Conservation (phyloP, 2,888 invertebrate genomes). For the Lasioglossum villosulum region DNA sequence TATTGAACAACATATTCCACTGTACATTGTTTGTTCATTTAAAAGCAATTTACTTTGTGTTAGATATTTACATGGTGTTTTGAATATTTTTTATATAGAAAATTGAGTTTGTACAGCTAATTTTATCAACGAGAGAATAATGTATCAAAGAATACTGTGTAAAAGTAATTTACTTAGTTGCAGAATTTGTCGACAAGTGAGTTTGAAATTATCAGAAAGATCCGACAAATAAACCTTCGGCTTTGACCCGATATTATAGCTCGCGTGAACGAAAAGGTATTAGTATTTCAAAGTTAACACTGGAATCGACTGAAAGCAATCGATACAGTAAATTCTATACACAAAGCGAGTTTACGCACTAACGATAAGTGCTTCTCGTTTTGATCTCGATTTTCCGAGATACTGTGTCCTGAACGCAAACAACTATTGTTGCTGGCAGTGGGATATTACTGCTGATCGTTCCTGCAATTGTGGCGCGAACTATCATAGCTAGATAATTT, state of each 20-base stretch:
- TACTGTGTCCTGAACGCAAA: conserved; percentile 20
- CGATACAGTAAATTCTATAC: conserved; percentile 34
- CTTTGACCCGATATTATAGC: neutral
- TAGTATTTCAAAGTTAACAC: conserved; percentile 41
- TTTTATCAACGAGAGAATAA: no score
- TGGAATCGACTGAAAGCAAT: conserved; percentile 27
- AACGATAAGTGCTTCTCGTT: conserved; percentile 53
- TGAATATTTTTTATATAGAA: neutral
- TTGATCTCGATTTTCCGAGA: conserved; percentile 45
- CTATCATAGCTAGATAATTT: neutral
- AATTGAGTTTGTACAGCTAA: no score
- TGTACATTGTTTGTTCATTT: neutral
- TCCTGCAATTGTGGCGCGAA: neutral
- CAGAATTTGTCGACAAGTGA: neutral
- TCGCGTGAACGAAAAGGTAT: conserved; percentile 11
- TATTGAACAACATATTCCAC: neutral
- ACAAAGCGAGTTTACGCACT: conserved; percentile 41
- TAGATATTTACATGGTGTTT: neutral
- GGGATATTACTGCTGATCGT: conserved; percentile 5
- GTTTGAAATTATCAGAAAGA: neutral
- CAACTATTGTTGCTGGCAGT: conserved; percentile 6
- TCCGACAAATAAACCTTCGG: neutral
- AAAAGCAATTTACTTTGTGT: neutral
- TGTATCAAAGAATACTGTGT: neutral
- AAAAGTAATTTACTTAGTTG: neutral